Evolutionary conservation across 92 coral and sea anemone species (phyloP).

Genomic region (Blastomussa wellsi): DNA sequence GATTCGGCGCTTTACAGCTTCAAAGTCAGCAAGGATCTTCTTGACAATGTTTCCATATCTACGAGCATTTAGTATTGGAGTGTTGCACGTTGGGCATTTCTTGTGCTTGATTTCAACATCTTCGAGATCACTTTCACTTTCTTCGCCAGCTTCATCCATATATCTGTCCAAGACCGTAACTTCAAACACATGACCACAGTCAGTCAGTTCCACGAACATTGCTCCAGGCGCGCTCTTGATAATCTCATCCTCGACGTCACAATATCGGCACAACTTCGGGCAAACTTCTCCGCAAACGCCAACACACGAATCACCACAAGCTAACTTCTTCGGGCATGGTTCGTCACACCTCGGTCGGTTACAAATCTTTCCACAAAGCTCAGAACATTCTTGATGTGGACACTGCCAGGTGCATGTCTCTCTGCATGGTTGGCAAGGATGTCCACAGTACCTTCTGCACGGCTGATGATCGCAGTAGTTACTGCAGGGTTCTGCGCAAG

Average conservation of each 20-base stretch:
- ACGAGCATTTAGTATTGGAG: slow-evolving; percentile 71
- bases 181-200: slow-evolving; percentile 88
- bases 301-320: slow-evolving; percentile 75
- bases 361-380: slow-evolving; percentile 75
- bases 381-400: slow-evolving; percentile 56
- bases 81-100: slow-evolving; percentile 77
- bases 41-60: slow-evolving; percentile 86
- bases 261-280: slow-evolving; percentile 81
- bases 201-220: slow-evolving; percentile 75
- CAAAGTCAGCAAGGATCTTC: slow-evolving; percentile 71
- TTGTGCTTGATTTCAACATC: slow-evolving; percentile 58
- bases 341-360: slow-evolving; percentile 71
- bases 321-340: slow-evolving; percentile 54
- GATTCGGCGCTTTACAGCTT: slow-evolving; percentile 56
- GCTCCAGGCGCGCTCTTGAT: slow-evolving; percentile 59
- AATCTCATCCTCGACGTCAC: slow-evolving; percentile 71
- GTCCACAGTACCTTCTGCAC: slow-evolving; percentile 77
- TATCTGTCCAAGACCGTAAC: slow-evolving; percentile 66
- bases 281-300: slow-evolving; percentile 91
- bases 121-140: background rate
- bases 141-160: slow-evolving; percentile 61
- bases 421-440: slow-evolving; percentile 65
- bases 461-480: slow-evolving; percentile 79
- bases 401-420: slow-evolving; percentile 71
- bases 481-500: slow-evolving; percentile 67